Percentiles rank a stretch among this genome's conserved stretches.
Evolutionary conservation across 2,797 vertebrate species (phyloP).

Genomic region (Esox masquinongy): DNA sequence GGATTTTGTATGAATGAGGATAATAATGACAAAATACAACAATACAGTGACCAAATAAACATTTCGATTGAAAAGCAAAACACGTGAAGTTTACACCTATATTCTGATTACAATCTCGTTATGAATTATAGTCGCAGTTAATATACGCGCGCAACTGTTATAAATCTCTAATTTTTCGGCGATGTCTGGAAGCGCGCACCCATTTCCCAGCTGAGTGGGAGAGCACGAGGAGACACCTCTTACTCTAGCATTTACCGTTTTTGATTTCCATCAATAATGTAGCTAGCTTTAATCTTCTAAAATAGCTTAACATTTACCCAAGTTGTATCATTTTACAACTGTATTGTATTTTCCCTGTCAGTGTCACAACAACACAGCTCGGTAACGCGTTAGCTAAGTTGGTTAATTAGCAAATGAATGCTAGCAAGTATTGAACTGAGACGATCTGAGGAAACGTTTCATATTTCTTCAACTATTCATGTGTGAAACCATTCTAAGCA

Average conservation of each 20-base stretch:
- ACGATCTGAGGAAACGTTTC: constrained; percentile 1
- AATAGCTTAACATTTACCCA: background rate
- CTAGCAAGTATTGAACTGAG: background rate
- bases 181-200: background rate
- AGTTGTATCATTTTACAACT: background rate
- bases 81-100: no score
- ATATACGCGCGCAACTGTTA: background rate
- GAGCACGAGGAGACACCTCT: background rate
- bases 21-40: no score
- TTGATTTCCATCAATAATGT: background rate
- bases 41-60: no score
- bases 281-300: background rate
- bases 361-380: background rate
- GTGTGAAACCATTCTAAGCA: background rate
- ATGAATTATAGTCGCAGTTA: no score
- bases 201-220: background rate
- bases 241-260: background rate
- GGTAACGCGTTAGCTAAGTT: background rate
- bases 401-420: background rate
- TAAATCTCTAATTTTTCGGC: background rate
- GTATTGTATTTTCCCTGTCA: background rate
- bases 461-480: background rate
- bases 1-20: no score
- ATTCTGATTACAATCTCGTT: no score
- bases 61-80: no score